A percentile compares a stretch with the other conserved stretches of the same genome.
phyloP scores from a whole-genome alignment of 2,797 vertebrate species.

The Macrochelys suwanniensis region DNA sequence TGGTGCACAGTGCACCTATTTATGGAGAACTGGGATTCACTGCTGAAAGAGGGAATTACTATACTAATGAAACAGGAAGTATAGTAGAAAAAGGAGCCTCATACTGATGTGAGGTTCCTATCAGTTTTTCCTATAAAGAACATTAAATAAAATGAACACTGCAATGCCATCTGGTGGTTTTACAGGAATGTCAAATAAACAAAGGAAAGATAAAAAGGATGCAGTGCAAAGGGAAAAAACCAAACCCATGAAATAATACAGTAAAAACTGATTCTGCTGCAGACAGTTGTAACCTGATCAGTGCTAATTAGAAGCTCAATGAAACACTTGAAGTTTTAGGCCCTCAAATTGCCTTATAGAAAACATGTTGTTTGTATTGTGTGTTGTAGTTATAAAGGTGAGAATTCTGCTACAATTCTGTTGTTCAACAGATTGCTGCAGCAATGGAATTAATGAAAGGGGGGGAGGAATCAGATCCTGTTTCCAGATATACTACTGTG shows the following conservation, averaged over 20 bases:
- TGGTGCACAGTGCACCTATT: constrained; percentile 35
- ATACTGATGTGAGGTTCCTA: constrained; percentile 2
- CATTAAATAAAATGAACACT: constrained; percentile 68
- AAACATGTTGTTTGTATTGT: not conserved
- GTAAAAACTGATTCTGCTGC: not conserved
- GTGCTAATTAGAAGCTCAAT: not conserved
- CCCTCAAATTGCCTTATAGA: not conserved
- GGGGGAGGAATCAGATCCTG: not conserved
- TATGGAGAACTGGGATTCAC: constrained; percentile 28
- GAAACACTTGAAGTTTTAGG: not conserved
- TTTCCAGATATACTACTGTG: not conserved
- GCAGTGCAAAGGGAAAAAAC: not conserved
- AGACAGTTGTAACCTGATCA: not conserved
- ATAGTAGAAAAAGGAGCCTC: constrained; percentile 34
- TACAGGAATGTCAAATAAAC: constrained; percentile 58
- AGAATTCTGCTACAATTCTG: not conserved
- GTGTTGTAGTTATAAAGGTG: not conserved
- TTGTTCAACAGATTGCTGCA: not conserved
- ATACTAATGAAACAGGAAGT: constrained; percentile 49
- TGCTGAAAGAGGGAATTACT: constrained; percentile 48
- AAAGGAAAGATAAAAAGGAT: not conserved
- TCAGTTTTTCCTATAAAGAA: constrained; percentile 10
- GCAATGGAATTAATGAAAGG: not conserved
- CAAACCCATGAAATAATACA: not conserved
- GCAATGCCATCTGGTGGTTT: constrained; percentile 80